These are phyloP conservation scores for Myrmophylax atrothorax DNA, from an alignment of 2,113 vertebrate species.

Conservation along the genomic window DNA sequence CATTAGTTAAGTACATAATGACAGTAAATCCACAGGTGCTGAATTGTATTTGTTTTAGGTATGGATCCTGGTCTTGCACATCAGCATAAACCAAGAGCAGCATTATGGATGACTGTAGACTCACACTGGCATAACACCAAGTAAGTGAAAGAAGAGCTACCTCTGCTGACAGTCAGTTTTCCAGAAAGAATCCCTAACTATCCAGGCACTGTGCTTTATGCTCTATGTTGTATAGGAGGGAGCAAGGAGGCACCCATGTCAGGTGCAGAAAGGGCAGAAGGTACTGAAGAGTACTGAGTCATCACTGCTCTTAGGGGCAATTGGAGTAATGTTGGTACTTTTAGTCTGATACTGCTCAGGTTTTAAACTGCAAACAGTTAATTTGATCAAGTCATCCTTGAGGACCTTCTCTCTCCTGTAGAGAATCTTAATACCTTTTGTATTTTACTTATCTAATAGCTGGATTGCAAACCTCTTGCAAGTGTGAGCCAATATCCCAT, in stretches of 20 bases:
- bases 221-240: background rate
- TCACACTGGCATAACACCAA: accelerated
- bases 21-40: background rate
- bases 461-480: background rate
- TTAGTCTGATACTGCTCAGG: background rate
- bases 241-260: background rate
- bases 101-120: background rate
- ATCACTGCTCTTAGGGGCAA: background rate
- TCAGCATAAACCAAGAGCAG: background rate
- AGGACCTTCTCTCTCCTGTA: background rate
- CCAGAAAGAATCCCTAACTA: background rate
- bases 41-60: background rate
- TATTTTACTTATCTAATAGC: background rate
- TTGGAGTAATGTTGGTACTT: background rate
- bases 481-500: background rate
- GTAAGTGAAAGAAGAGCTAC: constrained; percentile 19
- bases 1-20: background rate
- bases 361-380: background rate
- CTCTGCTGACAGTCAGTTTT: background rate
- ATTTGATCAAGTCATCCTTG: background rate
- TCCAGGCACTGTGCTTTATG: background rate
- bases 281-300: background rate
- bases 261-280: background rate
- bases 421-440: background rate
- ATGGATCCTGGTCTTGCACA: background rate